These are phyloP conservation scores for Noctua janthe DNA, from an alignment of 2,888 invertebrate genomes.

Conservation along the genomic window DNA sequence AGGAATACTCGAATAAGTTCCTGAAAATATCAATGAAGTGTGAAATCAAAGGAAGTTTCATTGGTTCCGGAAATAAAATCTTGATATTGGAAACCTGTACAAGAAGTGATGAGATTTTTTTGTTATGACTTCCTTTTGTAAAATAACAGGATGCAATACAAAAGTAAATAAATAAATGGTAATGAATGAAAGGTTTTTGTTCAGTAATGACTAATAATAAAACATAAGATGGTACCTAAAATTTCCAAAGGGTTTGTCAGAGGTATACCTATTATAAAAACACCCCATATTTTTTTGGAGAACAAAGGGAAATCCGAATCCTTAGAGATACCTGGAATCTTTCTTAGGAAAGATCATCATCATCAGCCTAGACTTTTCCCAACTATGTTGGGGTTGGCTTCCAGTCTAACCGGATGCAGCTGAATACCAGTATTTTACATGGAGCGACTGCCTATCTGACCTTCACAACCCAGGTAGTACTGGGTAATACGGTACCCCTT, in stretches of 20 bases:
- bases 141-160: background rate
- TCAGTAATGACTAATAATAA: background rate
- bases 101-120: background rate
- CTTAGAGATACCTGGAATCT: background rate
- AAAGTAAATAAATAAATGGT: background rate
- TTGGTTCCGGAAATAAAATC: constrained; percentile 27
- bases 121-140: background rate
- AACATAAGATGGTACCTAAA: background rate
- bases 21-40: constrained; percentile 42
- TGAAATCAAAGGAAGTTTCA: constrained; percentile 53
- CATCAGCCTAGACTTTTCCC: too few relatives aligned
- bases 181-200: background rate
- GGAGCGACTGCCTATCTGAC: too few relatives aligned
- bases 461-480: too few relatives aligned
- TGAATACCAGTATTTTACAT: too few relatives aligned
- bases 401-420: too few relatives aligned
- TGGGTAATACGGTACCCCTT: too few relatives aligned
- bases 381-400: too few relatives aligned
- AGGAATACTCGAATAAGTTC: constrained; percentile 25
- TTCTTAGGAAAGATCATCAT: background rate
- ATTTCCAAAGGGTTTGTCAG: background rate
- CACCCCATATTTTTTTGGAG: background rate
- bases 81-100: constrained; percentile 20
- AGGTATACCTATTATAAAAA: background rate
- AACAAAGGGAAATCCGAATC: background rate